phyloP scores from a whole-genome alignment of 2,888 invertebrate genomes.

The Podabrus alpinus region DNA sequence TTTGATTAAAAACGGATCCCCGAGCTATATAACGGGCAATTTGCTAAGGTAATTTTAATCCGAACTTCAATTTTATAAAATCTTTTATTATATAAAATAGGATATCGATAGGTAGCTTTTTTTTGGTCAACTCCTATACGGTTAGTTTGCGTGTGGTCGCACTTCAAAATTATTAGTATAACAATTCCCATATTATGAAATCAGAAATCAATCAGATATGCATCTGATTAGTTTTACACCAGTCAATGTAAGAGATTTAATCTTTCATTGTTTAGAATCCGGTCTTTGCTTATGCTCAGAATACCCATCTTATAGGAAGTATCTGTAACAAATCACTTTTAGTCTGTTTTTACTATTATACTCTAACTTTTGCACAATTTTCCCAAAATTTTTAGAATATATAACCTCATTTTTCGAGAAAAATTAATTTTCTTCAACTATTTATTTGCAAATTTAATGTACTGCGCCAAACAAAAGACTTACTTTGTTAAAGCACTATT shows the following conservation, averaged over 20 bases:
- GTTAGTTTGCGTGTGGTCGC: not conserved
- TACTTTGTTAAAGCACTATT: not conserved
- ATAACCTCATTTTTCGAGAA: not conserved
- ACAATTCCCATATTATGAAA: not conserved
- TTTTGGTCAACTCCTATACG: not conserved
- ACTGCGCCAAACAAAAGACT: not conserved
- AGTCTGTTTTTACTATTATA: no score
- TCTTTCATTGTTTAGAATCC: slow-evolving; percentile 17
- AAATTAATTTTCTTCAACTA: not conserved
- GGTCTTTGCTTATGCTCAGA: slow-evolving; percentile 11
- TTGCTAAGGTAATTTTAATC: not conserved
- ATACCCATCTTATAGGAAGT: not conserved
- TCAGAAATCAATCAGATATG: not conserved
- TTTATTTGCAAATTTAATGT: not conserved
- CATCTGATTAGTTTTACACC: not conserved
- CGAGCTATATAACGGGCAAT: not conserved
- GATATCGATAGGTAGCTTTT: not conserved
- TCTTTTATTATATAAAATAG: not conserved
- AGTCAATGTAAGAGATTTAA: slow-evolving; percentile 10
- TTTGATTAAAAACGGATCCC: not conserved
- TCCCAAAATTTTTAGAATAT: not conserved
- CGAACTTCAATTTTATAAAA: not conserved
- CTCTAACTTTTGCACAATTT: no score
- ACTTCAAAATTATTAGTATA: not conserved
- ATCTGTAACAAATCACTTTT: not conserved